Conservation (phyloP, 2,797 vertebrate species). For the Xerus rutilus region DNA sequence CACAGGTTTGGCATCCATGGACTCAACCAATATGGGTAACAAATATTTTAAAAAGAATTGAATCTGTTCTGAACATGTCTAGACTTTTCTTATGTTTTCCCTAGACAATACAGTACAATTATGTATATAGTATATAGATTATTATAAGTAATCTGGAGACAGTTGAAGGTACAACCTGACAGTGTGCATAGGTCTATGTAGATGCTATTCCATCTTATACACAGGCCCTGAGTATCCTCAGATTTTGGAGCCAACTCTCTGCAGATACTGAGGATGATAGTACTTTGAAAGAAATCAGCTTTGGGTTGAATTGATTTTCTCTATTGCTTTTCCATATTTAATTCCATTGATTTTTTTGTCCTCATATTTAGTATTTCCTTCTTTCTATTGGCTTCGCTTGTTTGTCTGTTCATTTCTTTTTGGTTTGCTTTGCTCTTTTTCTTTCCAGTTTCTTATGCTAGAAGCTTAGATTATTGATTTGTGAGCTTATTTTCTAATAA, state of each 20-base stretch:
- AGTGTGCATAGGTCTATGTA: not conserved
- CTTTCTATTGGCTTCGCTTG: not conserved
- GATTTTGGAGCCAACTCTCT: not conserved
- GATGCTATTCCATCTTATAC: not conserved
- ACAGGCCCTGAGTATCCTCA: not conserved
- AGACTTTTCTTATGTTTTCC: not conserved
- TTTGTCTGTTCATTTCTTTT: not conserved
- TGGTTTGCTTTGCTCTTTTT: not conserved
- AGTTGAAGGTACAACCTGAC: not conserved
- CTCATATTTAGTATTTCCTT: not conserved
- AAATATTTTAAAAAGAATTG: not conserved
- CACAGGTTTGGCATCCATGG: not conserved
- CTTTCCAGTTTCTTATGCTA: not conserved
- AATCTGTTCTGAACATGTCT: not conserved
- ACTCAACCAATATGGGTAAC: not conserved
- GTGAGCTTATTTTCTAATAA: not conserved
- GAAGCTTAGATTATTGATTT: not conserved
- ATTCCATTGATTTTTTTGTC: constrained; percentile 14
- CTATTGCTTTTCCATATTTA: not conserved
- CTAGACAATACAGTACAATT: not conserved
- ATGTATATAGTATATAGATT: not conserved
- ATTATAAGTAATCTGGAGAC: not conserved
- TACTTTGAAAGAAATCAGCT: not conserved
- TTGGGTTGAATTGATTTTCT: not conserved
- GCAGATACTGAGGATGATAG: not conserved